Percentiles rank a stretch among this genome's conserved stretches.
phyloP scores from a whole-genome alignment of 2,888 invertebrate species.

The Schrankia costaestrigalis region DNA sequence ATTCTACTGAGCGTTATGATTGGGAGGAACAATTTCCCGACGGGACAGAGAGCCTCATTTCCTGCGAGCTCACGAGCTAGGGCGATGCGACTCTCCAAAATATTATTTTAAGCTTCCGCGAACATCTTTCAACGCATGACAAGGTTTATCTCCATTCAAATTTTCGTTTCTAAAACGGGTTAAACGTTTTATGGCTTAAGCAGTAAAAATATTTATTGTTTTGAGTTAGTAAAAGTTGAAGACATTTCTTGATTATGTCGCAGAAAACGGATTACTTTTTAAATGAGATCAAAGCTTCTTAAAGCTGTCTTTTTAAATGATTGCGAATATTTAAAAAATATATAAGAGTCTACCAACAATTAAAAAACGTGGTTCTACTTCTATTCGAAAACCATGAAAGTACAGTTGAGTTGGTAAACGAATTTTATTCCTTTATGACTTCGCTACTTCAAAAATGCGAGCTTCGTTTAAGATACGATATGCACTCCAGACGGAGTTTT shows the following conservation, averaged over 20 bases:
- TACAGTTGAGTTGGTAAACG: constrained; percentile 39
- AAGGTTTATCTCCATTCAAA: constrained; percentile 48
- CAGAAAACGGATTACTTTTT: too few relatives aligned
- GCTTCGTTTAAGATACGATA: constrained; percentile 43
- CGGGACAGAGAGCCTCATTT: constrained; percentile 75
- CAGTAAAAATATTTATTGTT: constrained; percentile 19
- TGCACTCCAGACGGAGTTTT: constrained; percentile 35
- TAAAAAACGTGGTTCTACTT: too few relatives aligned
- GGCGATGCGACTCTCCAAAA: constrained; percentile 61
- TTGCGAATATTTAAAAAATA: too few relatives aligned
- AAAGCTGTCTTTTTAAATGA: too few relatives aligned
- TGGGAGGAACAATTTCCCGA: constrained; percentile 76
- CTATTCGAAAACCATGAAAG: constrained; percentile 58
- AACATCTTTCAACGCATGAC: constrained; percentile 67
- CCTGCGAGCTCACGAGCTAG: constrained; percentile 60
- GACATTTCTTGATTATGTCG: too few relatives aligned
- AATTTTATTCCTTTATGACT: constrained; percentile 45
- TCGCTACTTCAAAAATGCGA: constrained; percentile 42
- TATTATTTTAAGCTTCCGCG: constrained; percentile 74
- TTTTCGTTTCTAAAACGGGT: constrained; percentile 26
- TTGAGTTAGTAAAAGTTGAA: constrained; percentile 8
- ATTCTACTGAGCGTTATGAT: constrained; percentile 72
- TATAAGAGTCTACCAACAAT: too few relatives aligned
- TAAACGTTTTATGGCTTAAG: constrained; percentile 25
- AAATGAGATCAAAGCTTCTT: too few relatives aligned